Base-by-base conservation (phyloP, 2,797 vertebrate genomes). In the Pempheris klunzingeri region DNA sequence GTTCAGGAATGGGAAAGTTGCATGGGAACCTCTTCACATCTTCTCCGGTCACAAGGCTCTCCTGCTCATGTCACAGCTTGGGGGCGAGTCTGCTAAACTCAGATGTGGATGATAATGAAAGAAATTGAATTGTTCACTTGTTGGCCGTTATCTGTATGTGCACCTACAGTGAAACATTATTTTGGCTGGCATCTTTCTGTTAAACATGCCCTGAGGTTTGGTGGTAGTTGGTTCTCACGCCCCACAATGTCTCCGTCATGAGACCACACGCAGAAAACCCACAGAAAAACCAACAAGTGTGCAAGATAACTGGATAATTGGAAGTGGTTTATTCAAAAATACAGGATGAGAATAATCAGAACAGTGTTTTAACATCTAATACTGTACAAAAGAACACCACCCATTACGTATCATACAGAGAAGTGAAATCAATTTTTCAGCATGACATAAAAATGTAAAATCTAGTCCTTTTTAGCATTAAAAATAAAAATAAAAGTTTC, bases 21-120 rank as follows among this genome's bases (percentile, higher is more conserved):
- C 74, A 84, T 81, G 85, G 79, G 90, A 93, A 92, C 70, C 79
- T 55, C 74, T 62, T 78, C 30, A 73, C 74, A 57, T 88, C 14
- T 7, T 88, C 69, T 80, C 20, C 65, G 87, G 92, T 94, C 94
- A 94, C 93, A 93, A 93, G 93, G 65, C 83, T 88, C 50, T 83
- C 32, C 76, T 82, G 74, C 86, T 90, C 58, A 77, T 77, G 83
- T 81, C 66, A 2, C 74, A 26, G 91, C 91, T 87, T 9, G 44
- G 60, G 60, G 90, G 92, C 86, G 39, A 78, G 32, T 72, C 72
- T 67, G 78, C 80, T 72, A 66, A 71, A 77, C 38, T 3, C 65
- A 91, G 83, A 93, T 90, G 84, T 32, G 47, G 50, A 30, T 34
- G 88, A 93, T 92, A 91, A 88, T 24, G 3, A 70, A 71, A 68